Percentiles rank a stretch among this genome's conserved stretches.
These are phyloP conservation scores for Lutraria lutraria DNA, from an alignment of 2,888 invertebrate species.

Conservation along the genomic window DNA sequence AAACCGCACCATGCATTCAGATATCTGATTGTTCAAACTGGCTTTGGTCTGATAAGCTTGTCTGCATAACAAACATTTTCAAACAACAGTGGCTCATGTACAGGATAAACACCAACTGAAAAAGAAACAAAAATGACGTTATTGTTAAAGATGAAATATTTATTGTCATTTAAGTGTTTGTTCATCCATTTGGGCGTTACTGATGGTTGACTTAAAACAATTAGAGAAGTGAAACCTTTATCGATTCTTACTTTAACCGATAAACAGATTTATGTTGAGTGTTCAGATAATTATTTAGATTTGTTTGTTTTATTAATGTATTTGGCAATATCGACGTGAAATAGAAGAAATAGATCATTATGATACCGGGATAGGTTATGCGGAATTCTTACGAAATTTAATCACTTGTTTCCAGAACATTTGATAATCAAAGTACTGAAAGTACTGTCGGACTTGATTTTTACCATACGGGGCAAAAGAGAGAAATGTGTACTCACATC, in stretches of 20 bases:
- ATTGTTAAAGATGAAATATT: neutral
- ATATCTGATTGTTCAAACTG: constrained; percentile 17
- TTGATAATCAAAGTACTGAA: too few relatives aligned
- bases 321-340: too few relatives aligned
- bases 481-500: too few relatives aligned
- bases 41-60: constrained; percentile 29
- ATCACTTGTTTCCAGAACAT: too few relatives aligned
- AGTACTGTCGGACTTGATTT: too few relatives aligned
- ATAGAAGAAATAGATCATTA: too few relatives aligned
- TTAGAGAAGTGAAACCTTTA: neutral
- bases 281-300: neutral
- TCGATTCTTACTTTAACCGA: neutral
- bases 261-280: neutral
- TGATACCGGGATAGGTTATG: neutral
- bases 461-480: too few relatives aligned
- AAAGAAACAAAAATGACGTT: neutral
- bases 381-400: neutral
- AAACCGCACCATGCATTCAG: neutral
- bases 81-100: constrained; percentile 22
- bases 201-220: neutral
- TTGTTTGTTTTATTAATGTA: too few relatives aligned
- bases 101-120: constrained; percentile 52
- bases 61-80: constrained; percentile 34
- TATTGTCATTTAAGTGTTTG: neutral
- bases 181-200: neutral